A percentile compares a stretch with the other conserved stretches of the same genome.
Evolutionary conservation across 2,888 invertebrate genomes (phyloP).

Genomic region (Eremobia ochroleuca): DNA sequence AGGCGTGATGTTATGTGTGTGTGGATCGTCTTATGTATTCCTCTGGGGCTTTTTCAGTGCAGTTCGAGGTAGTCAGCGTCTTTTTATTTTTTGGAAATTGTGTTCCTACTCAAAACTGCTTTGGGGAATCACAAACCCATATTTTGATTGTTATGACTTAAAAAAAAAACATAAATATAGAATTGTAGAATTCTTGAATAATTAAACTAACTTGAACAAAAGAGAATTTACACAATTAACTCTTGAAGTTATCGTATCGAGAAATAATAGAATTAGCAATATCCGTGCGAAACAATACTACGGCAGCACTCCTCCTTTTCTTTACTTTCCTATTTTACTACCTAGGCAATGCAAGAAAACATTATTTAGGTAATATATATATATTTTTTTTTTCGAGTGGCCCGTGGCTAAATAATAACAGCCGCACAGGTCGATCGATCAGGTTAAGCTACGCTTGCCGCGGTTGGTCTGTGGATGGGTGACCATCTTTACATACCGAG

Average conservation of each 20-base stretch:
- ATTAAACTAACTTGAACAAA: conserved; percentile 3
- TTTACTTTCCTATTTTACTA: conserved; percentile 4
- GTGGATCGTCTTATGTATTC: neutral
- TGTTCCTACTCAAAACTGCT: neutral
- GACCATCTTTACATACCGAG: too few species aligned
- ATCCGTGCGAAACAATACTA: conserved; percentile 3
- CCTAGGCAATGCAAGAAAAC: neutral
- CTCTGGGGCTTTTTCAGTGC: neutral
- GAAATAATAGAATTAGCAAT: conserved; percentile 47
- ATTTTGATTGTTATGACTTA: neutral
- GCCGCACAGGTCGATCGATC: too few species aligned
- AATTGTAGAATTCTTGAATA: neutral
- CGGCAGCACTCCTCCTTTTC: too few species aligned
- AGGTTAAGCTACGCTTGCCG: too few species aligned
- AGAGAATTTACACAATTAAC: conserved; percentile 5
- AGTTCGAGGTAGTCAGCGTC: neutral
- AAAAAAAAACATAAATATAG: neutral
- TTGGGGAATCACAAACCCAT: neutral
- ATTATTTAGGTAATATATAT: too few species aligned
- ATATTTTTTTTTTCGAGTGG: too few species aligned
- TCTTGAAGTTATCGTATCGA: conserved; percentile 37
- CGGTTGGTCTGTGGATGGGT: too few species aligned
- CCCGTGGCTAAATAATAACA: too few species aligned
- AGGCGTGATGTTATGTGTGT: neutral
- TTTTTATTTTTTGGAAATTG: neutral